Percentiles rank a stretch among this genome's conserved stretches.
Conservation (phyloP, 2,888 invertebrate genomes). For the Quadriops clusia region DNA sequence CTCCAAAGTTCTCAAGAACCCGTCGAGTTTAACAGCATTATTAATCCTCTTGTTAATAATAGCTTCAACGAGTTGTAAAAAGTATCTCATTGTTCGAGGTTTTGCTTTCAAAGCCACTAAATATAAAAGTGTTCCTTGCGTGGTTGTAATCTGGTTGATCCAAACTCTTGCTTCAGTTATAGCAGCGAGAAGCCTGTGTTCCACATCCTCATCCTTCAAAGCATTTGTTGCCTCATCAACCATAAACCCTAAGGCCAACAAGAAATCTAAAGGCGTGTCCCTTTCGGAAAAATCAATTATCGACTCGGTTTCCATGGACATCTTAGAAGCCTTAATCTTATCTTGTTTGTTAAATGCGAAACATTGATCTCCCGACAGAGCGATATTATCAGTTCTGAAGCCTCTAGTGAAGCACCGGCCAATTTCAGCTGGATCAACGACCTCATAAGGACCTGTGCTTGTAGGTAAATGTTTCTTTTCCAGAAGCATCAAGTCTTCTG, state of each 20-base stretch:
- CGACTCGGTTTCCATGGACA: constrained; percentile 16
- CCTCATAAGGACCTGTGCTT: constrained; percentile 7
- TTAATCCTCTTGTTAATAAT: constrained; percentile 25
- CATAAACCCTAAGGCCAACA: constrained; percentile 24
- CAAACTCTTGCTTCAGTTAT: constrained; percentile 26
- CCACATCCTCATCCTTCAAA: constrained; percentile 24
- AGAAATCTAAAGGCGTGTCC: constrained; percentile 23
- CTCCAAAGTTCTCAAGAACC: constrained; percentile 23
- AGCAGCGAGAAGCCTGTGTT: constrained; percentile 22
- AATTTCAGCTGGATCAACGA: constrained; percentile 20
- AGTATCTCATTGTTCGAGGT: constrained; percentile 25
- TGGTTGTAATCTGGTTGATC: constrained; percentile 23
- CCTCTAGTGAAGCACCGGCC: constrained; percentile 24
- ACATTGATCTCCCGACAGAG: constrained; percentile 20
- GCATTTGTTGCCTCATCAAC: constrained; percentile 26
- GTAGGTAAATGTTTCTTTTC: constrained; percentile 10
- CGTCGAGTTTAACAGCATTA: constrained; percentile 25
- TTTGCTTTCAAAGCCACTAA: constrained; percentile 23
- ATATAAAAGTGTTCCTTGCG: constrained; percentile 24
- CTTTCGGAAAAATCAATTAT: constrained; percentile 25
- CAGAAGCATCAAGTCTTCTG: constrained; percentile 13
- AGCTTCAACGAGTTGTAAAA: constrained; percentile 26
- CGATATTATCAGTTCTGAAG: constrained; percentile 22
- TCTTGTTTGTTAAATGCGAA: constrained; percentile 19
- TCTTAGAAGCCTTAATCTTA: constrained; percentile 17